phyloP scores from a whole-genome alignment of 2,113 vertebrate genomes.

The mouse (Mus musculus) region DNA sequence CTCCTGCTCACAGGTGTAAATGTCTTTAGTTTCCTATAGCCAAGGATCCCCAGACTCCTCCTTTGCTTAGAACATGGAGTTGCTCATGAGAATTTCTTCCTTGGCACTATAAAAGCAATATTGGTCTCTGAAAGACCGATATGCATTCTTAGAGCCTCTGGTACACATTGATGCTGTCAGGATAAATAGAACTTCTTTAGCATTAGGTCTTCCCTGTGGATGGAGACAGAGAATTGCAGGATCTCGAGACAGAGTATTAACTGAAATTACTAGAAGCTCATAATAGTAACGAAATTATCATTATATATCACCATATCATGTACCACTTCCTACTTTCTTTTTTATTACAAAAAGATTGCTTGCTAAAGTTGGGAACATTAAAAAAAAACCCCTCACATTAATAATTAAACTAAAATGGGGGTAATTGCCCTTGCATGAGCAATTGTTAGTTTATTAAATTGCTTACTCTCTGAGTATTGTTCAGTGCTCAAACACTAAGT shows the following conservation, averaged over 20 bases:
- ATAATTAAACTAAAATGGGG: conserved; percentile 77
- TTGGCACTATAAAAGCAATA: neutral
- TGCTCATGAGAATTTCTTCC: neutral
- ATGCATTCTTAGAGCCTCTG: neutral
- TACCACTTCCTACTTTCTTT: conserved; percentile 39
- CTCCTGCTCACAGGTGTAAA: neutral
- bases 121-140: neutral
- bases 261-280: neutral
- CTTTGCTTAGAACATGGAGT: neutral
- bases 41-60: neutral
- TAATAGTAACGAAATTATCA: conserved; percentile 37
- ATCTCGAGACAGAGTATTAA: neutral
- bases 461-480: conserved; percentile 60
- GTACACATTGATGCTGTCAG: neutral
- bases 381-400: conserved; percentile 54
- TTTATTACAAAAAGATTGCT: conserved; percentile 63
- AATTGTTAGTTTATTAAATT: conserved; percentile 72
- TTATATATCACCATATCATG: conserved; percentile 39
- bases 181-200: neutral
- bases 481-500: conserved; percentile 56
- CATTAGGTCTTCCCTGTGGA: neutral
- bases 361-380: conserved; percentile 63
- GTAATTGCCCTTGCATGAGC: conserved; percentile 74
- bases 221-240: neutral
- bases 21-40: no score